phyloP scores from a whole-genome alignment of 1,140 invertebrate genomes.

The Galleria mellonella region DNA sequence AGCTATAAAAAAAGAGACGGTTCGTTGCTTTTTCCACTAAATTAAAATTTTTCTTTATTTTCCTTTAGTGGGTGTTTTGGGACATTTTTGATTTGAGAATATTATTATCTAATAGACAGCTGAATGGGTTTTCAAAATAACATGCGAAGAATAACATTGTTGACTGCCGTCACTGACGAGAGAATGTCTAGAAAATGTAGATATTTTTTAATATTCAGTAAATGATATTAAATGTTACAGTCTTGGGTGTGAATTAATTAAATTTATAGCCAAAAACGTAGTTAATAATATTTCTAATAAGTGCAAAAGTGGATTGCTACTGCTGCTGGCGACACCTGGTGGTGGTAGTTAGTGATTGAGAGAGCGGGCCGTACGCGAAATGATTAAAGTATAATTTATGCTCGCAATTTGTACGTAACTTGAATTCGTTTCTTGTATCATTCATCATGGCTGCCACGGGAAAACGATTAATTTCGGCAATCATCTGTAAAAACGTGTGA shows the following conservation, averaged over 20 bases:
- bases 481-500: slow-evolving; percentile 43
- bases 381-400: slow-evolving; percentile 72
- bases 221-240: too few species aligned
- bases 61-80: slow-evolving; percentile 47
- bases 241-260: too few species aligned
- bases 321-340: slow-evolving; percentile 51
- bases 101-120: slow-evolving; percentile 2
- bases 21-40: slow-evolving; percentile 73
- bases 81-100: slow-evolving; percentile 27
- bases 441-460: slow-evolving; percentile 51
- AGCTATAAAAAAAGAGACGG: slow-evolving; percentile 71
- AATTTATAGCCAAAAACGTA: too few species aligned
- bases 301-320: too few species aligned
- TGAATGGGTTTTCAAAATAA: background rate
- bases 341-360: slow-evolving; percentile 47
- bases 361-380: slow-evolving; percentile 58
- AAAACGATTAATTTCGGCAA: slow-evolving; percentile 53
- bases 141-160: too few species aligned
- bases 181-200: too few species aligned
- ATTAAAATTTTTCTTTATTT: slow-evolving; percentile 70
- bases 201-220: too few species aligned
- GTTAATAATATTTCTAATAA: too few species aligned
- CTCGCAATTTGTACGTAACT: slow-evolving; percentile 66
- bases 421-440: slow-evolving; percentile 62
- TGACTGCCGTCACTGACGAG: too few species aligned